These are phyloP conservation scores for Alexandromys fortis DNA, from an alignment of 2,113 vertebrate genomes.

Conservation along the genomic window DNA sequence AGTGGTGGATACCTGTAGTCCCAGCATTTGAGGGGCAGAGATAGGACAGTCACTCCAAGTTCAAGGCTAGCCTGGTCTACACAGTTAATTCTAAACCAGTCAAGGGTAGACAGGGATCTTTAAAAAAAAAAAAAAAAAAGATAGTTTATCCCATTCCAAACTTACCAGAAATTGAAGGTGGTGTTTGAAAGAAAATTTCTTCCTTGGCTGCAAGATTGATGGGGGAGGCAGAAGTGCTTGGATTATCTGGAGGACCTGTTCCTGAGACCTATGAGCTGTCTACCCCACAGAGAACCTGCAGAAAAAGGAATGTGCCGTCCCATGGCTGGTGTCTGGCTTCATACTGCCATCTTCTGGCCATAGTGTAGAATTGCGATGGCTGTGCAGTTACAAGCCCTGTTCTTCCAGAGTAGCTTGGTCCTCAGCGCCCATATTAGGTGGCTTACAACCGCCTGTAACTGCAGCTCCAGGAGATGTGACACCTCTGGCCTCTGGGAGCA, in stretches of 20 bases:
- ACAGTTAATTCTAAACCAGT: not conserved
- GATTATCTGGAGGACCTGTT: not conserved
- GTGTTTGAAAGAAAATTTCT: not conserved
- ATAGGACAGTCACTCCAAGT: not conserved
- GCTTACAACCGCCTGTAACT: not conserved
- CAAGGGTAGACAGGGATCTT: not conserved
- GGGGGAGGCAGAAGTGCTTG: not conserved
- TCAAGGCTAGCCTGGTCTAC: not conserved
- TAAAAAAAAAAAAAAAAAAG: not conserved
- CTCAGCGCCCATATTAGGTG: not conserved
- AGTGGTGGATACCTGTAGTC: not conserved
- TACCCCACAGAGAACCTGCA: not conserved
- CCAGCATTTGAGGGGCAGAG: not conserved
- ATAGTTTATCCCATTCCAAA: not conserved
- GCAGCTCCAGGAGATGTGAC: not conserved
- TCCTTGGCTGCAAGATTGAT: not conserved
- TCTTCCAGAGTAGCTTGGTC: not conserved
- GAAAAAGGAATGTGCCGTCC: not conserved
- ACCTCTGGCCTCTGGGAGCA: not conserved
- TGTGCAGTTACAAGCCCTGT: not conserved
- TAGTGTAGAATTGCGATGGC: not conserved
- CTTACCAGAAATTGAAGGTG: conserved; percentile 4
- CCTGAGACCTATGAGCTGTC: not conserved
- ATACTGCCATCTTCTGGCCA: conserved; percentile 56
- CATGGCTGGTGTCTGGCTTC: no score